Conservation (phyloP, 2,888 invertebrate species). For the Seira musarum region DNA sequence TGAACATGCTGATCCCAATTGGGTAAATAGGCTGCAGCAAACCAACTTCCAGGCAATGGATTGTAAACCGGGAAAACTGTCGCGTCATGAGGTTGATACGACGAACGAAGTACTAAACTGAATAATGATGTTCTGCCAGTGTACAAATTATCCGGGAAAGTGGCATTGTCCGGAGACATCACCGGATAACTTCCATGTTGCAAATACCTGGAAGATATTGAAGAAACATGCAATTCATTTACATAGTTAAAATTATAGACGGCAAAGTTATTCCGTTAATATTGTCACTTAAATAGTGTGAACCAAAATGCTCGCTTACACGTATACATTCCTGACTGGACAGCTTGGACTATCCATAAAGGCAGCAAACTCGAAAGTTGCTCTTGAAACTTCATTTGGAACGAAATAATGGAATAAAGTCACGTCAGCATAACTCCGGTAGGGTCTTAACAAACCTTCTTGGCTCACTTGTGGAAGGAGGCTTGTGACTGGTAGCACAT, state of each 20-base stretch:
- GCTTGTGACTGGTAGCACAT: constrained; percentile 48
- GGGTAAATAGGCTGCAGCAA: constrained; percentile 79
- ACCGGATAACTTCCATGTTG: constrained; percentile 89
- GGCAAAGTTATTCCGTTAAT: neutral
- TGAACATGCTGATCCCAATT: constrained; percentile 74
- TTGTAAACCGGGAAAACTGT: constrained; percentile 73
- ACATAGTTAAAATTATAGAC: too few relatives aligned
- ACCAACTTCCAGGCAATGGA: constrained; percentile 83
- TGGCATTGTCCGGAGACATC: constrained; percentile 85
- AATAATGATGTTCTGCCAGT: constrained; percentile 71
- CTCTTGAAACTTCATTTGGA: constrained; percentile 73
- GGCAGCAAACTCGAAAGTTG: constrained; percentile 75
- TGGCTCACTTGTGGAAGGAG: constrained; percentile 74
- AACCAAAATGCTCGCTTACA: constrained; percentile 71
- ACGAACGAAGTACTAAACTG: constrained; percentile 70
- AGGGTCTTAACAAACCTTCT: constrained; percentile 74
- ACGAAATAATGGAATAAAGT: constrained; percentile 74
- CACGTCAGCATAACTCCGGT: constrained; percentile 74
- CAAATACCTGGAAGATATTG: constrained; percentile 75
- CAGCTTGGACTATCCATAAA: constrained; percentile 74
- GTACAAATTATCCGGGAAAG: constrained; percentile 80
- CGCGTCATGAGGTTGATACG: constrained; percentile 73
- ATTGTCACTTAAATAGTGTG: too few relatives aligned
- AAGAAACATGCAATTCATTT: too few relatives aligned
- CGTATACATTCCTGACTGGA: constrained; percentile 72